Percentiles rank a stretch among this genome's conserved stretches.
phyloP scores from a whole-genome alignment of 2,113 vertebrate species.

The Siphamia tubifer region DNA sequence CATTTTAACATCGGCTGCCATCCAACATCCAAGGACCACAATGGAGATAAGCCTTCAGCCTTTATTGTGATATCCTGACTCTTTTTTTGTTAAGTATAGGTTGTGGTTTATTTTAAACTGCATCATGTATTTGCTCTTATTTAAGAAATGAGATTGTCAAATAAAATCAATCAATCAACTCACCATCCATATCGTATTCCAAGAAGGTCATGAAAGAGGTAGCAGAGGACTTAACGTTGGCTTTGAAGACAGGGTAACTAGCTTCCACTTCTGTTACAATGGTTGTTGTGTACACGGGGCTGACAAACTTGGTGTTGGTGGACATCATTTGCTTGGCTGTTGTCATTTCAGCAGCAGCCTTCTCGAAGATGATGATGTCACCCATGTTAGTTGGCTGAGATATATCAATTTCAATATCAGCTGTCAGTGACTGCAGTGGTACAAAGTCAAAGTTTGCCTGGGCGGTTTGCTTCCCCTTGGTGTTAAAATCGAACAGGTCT shows the following conservation, averaged over 20 bases:
- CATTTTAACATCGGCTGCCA: no score
- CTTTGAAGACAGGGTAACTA: constrained; percentile 71
- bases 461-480: constrained; percentile 77
- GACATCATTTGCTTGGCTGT: constrained; percentile 80
- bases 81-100: no score
- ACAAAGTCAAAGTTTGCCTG: constrained; percentile 82
- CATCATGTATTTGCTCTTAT: no score
- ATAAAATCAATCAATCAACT: constrained; percentile 69
- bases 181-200: constrained; percentile 88
- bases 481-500: constrained; percentile 55
- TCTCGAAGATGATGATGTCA: constrained; percentile 75
- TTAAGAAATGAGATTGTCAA: no score
- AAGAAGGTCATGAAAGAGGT: constrained; percentile 84
- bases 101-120: no score
- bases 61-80: no score
- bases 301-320: constrained; percentile 74
- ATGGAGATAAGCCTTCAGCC: no score
- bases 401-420: constrained; percentile 79
- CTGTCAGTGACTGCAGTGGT: constrained; percentile 64
- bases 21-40: no score
- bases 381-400: constrained; percentile 80
- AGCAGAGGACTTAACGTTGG: constrained; percentile 82
- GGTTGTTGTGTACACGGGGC: constrained; percentile 84
- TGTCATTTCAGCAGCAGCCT: constrained; percentile 71
- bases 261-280: constrained; percentile 78